phyloP scores from a whole-genome alignment of 2,888 invertebrate genomes.

The Caenorhabditis auriculariae region DNA sequence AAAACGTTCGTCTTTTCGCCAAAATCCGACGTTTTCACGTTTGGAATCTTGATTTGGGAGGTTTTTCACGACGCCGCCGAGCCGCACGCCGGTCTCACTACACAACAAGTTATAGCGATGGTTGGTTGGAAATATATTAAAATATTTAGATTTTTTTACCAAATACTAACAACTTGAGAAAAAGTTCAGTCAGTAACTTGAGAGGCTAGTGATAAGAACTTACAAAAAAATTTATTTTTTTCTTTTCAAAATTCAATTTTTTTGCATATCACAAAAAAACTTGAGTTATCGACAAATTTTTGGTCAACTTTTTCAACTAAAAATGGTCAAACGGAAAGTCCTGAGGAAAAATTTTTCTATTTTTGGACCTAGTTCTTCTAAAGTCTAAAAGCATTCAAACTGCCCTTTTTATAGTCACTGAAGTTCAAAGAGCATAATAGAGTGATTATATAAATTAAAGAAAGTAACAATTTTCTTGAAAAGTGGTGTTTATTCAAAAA shows the following conservation, averaged over 20 bases:
- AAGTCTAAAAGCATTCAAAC: too few relatives aligned
- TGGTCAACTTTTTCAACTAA: too few relatives aligned
- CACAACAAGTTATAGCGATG: conserved; percentile 9
- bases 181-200: neutral
- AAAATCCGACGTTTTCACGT: conserved; percentile 22
- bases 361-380: too few relatives aligned
- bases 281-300: too few relatives aligned
- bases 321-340: too few relatives aligned
- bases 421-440: too few relatives aligned
- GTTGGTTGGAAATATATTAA: too few relatives aligned
- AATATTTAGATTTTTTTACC: neutral
- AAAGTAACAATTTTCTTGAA: too few relatives aligned
- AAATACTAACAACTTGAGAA: neutral
- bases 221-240: neutral
- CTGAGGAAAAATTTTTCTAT: too few relatives aligned
- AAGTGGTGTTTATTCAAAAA: too few relatives aligned
- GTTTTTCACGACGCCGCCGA: conserved; percentile 17
- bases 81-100: conserved; percentile 23
- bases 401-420: too few relatives aligned
- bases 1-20: conserved; percentile 11
- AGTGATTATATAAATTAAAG: too few relatives aligned
- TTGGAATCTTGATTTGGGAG: conserved; percentile 27
- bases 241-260: neutral
- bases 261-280: conserved; percentile 13
- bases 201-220: neutral